phyloP scores from a whole-genome alignment of 2,888 invertebrate species.

The Cephus spinipes region DNA sequence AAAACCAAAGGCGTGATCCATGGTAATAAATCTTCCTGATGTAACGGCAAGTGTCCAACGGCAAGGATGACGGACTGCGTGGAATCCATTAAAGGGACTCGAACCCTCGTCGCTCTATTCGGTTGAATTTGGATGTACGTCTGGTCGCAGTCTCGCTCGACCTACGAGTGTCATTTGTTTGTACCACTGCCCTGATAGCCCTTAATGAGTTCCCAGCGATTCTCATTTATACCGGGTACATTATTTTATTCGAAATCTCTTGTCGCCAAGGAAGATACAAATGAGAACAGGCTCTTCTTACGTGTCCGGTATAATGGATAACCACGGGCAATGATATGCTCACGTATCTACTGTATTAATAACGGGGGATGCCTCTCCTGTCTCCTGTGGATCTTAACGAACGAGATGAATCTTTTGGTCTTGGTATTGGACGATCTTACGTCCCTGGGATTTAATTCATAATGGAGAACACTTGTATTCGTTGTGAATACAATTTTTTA shows the following conservation, averaged over 20 bases:
- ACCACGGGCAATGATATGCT: conserved; percentile 23
- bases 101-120: background rate
- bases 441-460: background rate
- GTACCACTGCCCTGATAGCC: conserved; percentile 25
- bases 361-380: conserved; percentile 19
- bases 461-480: background rate
- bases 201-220: conserved; percentile 21
- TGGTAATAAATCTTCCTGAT: background rate
- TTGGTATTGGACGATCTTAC: background rate
- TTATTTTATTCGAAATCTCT: background rate
- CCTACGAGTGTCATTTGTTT: conserved; percentile 23
- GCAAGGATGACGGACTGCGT: background rate
- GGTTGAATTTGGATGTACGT: background rate
- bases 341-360: conserved; percentile 23
- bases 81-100: conserved; percentile 5
- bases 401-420: background rate
- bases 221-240: conserved; percentile 9
- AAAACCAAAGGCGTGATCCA: background rate
- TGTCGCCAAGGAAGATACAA: conserved; percentile 12
- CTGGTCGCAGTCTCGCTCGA: conserved; percentile 23
- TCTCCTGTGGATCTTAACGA: conserved; percentile 8
- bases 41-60: background rate
- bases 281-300: conserved; percentile 12
- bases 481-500: background rate
- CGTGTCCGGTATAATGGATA: conserved; percentile 22